Conservation (phyloP, 1,140 invertebrate genomes). For the Cryptotermes secundus region DNA sequence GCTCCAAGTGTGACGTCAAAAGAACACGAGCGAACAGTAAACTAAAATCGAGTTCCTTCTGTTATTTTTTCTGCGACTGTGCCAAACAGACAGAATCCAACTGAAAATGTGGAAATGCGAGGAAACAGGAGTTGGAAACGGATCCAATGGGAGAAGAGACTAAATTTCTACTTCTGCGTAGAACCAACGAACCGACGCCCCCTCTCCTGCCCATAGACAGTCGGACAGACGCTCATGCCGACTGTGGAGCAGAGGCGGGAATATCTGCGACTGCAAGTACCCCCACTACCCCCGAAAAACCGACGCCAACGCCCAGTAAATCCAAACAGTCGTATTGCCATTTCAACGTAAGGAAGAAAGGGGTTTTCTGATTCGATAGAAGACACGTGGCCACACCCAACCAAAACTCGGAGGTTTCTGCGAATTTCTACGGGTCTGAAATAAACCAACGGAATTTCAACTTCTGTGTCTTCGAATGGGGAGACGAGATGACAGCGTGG, state of each 20-base stretch:
- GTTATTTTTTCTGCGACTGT: conserved; percentile 4
- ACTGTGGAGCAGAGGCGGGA: conserved; percentile 3
- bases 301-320: not conserved
- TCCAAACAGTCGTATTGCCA: not conserved
- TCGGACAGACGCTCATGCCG: conserved; percentile 1
- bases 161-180: conserved; percentile 13
- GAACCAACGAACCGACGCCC: conserved; percentile 10
- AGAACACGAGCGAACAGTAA: not conserved
- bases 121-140: not conserved
- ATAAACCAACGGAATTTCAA: conserved; percentile 17
- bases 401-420: not conserved
- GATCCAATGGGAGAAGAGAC: conserved; percentile 2
- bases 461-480: not conserved
- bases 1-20: not conserved
- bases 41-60: not conserved
- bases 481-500: not conserved
- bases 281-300: not conserved
- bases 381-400: not conserved
- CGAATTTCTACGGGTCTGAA: conserved; percentile 6
- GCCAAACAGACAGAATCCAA: conserved; percentile 11
- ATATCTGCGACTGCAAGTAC: not conserved
- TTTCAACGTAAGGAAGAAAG: not conserved
- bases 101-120: conserved; percentile 10
- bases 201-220: conserved; percentile 1
- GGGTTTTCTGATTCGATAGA: conserved; percentile 6